Evolutionary conservation across 2,797 vertebrate species (phyloP).

Genomic region (Lepilemur septentrionalis): DNA sequence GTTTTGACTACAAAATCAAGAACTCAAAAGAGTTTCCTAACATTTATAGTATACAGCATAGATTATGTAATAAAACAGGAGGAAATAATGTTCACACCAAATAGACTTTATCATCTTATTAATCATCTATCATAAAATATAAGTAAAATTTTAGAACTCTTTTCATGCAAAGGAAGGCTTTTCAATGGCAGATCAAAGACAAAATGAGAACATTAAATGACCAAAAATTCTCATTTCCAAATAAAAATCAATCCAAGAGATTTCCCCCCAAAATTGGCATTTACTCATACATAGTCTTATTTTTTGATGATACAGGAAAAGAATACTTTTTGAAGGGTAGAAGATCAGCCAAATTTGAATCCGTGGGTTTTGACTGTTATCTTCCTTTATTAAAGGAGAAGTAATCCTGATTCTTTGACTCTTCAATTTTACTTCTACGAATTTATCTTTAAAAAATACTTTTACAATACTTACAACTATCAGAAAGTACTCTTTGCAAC

Average conservation of each 20-base stretch:
- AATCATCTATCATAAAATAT: not conserved
- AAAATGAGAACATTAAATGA: not conserved
- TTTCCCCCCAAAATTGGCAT: not conserved
- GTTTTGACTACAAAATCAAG: not conserved
- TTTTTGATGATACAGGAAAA: not conserved
- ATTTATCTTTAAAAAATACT: slow-evolving; percentile 7
- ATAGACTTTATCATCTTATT: not conserved
- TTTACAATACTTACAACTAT: not conserved
- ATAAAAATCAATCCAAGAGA: not conserved
- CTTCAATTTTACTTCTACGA: not conserved
- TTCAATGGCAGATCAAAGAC: slow-evolving; percentile 44
- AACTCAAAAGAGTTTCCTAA: not conserved
- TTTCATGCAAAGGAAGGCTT: not conserved
- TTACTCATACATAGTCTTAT: not conserved
- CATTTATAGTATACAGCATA: not conserved
- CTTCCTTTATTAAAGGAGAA: not conserved
- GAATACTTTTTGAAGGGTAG: not conserved
- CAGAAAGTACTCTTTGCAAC: not conserved
- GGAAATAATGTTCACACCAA: not conserved
- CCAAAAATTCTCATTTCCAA: slow-evolving; percentile 6
- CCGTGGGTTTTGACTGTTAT: not conserved
- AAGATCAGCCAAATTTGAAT: not conserved
- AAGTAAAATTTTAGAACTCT: not conserved
- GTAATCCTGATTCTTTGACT: not conserved
- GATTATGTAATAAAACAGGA: not conserved